Evolutionary conservation across 2,888 invertebrate genomes (phyloP), one percentile per base, ranked within the genome.

Genomic region (Drepanosiphum platanoidis): DNA sequence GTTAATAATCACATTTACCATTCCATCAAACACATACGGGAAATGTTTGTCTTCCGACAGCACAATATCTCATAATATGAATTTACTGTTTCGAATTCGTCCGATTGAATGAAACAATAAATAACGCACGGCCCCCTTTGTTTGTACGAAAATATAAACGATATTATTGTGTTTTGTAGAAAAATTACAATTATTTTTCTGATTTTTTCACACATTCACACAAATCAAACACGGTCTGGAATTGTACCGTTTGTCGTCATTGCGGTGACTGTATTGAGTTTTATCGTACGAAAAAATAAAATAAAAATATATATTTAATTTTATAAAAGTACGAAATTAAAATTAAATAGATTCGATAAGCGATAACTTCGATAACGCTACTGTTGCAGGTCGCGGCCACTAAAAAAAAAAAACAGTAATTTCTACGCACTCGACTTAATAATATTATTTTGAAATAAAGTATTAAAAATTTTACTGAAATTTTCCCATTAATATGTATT

Each of bases 41-140:
- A 39, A 61, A 77, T 64, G 39, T 64, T 64, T 61, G 39, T 5
- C 30, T 27, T 77, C 30, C 30, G 52, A 52, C 52, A 75, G 58
- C 52, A n/a, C 2, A n/a, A 36, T 27, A 11, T 30, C 64, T 58
- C 13, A 15, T 34, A 22, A 0, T 52, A 52, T 34, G n/a, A 75
- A 58, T 32, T 58, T 3, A n/a, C 7, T n/a, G 11, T 58, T 52
- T 46, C 18, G 15, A 34, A 52, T 13, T n/a, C 1, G 13, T 58
- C 52, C 5, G 32, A 32, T 46, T 32, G 27, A 30, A 64, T 27
- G 27, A 64, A 64, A 64, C 13, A 27, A 64, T 64, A 64, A 64
- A 64, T 64, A 64, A 13, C 27, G 13, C 27, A 61, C 61, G 27
- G 9, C 30, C 11, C 27, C 61, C 27, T 27, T 64, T 27, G 64